Evolutionary conservation across 2,797 vertebrate genomes (phyloP), one percentile per base, ranked within the genome.

Genomic region (Arrhamphus sclerolepis): DNA sequence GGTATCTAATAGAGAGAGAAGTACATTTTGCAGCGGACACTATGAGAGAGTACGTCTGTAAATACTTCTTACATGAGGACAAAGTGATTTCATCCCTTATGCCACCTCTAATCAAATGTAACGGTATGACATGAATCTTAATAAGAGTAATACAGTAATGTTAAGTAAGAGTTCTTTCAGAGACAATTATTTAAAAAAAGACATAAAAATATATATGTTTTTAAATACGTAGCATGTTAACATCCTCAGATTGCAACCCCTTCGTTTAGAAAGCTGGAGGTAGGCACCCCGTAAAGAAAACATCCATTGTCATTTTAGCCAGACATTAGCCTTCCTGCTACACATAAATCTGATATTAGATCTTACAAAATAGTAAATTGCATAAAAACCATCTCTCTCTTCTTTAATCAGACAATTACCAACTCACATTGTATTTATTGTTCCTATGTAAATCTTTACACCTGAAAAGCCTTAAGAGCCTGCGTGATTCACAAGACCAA

Each of bases 161-260:
- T 78, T 60, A 78, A 75, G 60, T 80, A 43, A 78, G 56, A 75
- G 57, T 86, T 81, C 34, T 74, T 72, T 77, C 62, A 77, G 78
- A 86, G 70, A 86, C 75, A 77, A 87, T 85, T 62, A 65, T 77
- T 60, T 81, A 77, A 80, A 87, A 87, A 82, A 83, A 89, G 70
- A 88, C 83, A 83, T 87, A 60, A 86, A 89, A 91, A 90, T 26
- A 90, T 87, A 89, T 89, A 83, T 83, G 82, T 80, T 83, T 83
- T 87, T 68, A 73, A 69, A 83, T 82, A 81, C 76, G 77, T 69
- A 84, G 77, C 77, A 70, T 78, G 75, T 81, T 68, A 75, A 80
- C 66, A 61, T 77, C 73, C 46, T 75, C 60, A 31, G 59, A 78
- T 72, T 44, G 24, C 41, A 40, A 65, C 75, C 69, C 57, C 63